These are phyloP conservation scores for Alcis repandata DNA, from an alignment of 2,888 invertebrate species.

Conservation along the genomic window DNA sequence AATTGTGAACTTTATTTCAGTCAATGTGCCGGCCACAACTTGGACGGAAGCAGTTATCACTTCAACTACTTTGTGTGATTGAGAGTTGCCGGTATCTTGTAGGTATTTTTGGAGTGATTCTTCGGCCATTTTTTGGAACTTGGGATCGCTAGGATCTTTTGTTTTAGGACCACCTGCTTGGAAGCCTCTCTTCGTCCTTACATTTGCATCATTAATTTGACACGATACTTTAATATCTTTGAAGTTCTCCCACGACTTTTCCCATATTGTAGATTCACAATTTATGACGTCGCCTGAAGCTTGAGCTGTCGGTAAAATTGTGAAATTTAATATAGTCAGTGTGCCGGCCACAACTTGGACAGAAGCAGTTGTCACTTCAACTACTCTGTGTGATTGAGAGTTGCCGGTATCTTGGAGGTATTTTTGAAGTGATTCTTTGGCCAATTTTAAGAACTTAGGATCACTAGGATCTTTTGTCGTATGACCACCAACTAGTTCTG, in stretches of 20 bases:
- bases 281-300: slow-evolving; percentile 32
- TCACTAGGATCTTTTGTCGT: slow-evolving; percentile 48
- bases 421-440: slow-evolving; percentile 53
- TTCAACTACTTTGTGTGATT: slow-evolving; percentile 55
- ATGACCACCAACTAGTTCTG: slow-evolving; percentile 37
- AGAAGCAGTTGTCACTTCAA: slow-evolving; percentile 46
- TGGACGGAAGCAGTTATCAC: slow-evolving; percentile 72
- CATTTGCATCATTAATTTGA: slow-evolving; percentile 20
- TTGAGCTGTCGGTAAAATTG: slow-evolving; percentile 19
- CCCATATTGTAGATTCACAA: slow-evolving; percentile 58
- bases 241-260: slow-evolving; percentile 50
- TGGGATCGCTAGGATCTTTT: slow-evolving; percentile 37
- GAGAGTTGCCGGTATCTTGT: slow-evolving; percentile 41
- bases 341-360: slow-evolving; percentile 52
- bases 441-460: slow-evolving; percentile 46
- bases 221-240: slow-evolving; percentile 53
- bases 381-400: slow-evolving; percentile 32
- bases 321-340: slow-evolving; percentile 48
- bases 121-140: slow-evolving; percentile 53
- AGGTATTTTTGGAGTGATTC: slow-evolving; percentile 55
- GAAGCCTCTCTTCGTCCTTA: slow-evolving; percentile 46
- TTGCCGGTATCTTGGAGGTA: slow-evolving; percentile 44
- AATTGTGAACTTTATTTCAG: slow-evolving; percentile 83
- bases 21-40: slow-evolving; percentile 79
- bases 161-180: slow-evolving; percentile 35